A percentile compares a stretch with the other conserved stretches of the same genome.
Evolutionary conservation across 1,140 invertebrate genomes (phyloP).

Genomic region (Reticulitermes speratus): DNA sequence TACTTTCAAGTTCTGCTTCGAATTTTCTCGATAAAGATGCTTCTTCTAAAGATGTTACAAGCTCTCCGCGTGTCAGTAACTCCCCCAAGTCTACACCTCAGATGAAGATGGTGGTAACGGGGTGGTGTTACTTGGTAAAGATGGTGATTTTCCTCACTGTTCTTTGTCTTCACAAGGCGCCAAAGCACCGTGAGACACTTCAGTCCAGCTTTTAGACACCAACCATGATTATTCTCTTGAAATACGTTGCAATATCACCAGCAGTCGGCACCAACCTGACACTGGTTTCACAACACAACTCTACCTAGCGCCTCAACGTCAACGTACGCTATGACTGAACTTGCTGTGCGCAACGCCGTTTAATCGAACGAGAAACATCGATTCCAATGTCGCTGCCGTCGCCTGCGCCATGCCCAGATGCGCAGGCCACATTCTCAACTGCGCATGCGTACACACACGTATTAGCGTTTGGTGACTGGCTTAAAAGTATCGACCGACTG

Average conservation of each 20-base stretch:
- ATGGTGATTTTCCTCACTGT: not conserved
- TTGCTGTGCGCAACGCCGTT: not conserved
- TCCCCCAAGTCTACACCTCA: not conserved
- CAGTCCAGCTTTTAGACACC: not conserved
- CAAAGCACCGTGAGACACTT: slow-evolving; percentile 9
- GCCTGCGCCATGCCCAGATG: not conserved
- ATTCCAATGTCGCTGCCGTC: not conserved
- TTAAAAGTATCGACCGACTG: not conserved
- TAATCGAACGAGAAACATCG: not conserved
- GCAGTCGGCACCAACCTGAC: not conserved
- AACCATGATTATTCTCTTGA: not conserved
- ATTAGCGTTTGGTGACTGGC: not conserved
- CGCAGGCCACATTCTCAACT: not conserved
- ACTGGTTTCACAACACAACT: not conserved
- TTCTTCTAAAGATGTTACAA: not conserved
- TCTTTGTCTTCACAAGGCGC: not conserved
- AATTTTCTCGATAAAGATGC: not conserved
- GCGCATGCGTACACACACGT: not conserved
- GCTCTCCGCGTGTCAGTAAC: not conserved
- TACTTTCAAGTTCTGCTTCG: not conserved
- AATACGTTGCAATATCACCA: not conserved
- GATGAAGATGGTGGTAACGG: not conserved
- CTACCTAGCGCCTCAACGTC: not conserved
- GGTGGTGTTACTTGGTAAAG: not conserved
- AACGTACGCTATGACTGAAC: accelerated